phyloP scores from a whole-genome alignment of 2,888 invertebrate species.

The Mamestra brassicae region DNA sequence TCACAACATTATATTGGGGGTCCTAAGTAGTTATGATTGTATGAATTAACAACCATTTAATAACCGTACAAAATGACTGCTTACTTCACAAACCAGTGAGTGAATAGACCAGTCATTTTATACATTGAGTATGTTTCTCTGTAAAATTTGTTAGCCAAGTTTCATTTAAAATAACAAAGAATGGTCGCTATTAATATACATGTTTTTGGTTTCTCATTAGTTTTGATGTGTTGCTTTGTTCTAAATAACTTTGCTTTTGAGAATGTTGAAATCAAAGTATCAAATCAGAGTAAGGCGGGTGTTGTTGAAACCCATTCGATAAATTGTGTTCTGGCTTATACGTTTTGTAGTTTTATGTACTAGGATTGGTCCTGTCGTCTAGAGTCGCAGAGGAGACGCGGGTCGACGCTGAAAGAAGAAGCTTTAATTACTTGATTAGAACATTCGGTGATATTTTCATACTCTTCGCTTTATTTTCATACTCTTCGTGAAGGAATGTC shows the following conservation, averaged over 20 bases:
- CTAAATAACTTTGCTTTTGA: slow-evolving; percentile 3
- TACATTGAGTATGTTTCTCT: not conserved
- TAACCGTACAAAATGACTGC: not conserved
- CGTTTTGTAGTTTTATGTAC: slow-evolving; percentile 30
- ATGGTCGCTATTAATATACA: slow-evolving; percentile 10
- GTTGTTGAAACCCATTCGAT: slow-evolving; percentile 8
- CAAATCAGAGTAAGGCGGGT: not conserved
- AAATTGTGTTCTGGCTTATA: slow-evolving; percentile 25
- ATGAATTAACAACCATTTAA: not conserved
- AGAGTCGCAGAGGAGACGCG: slow-evolving; percentile 27
- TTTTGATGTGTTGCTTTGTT: slow-evolving; percentile 4
- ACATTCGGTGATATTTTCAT: slow-evolving; percentile 7
- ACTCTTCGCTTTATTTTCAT: not conserved
- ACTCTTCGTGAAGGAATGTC: not conserved
- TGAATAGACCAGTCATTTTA: not conserved
- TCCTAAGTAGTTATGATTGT: not conserved
- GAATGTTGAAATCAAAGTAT: slow-evolving; percentile 6
- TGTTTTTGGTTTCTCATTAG: not conserved
- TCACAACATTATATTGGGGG: not conserved
- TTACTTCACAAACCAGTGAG: not conserved
- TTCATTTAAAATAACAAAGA: slow-evolving; percentile 2
- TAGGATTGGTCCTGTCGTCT: slow-evolving; percentile 21
- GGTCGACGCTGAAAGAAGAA: slow-evolving; percentile 38
- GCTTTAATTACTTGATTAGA: slow-evolving; percentile 9
- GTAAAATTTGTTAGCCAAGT: not conserved